These are phyloP conservation scores for Temnothorax rugatulus DNA, from an alignment of 2,888 invertebrate species.

Conservation along the genomic window DNA sequence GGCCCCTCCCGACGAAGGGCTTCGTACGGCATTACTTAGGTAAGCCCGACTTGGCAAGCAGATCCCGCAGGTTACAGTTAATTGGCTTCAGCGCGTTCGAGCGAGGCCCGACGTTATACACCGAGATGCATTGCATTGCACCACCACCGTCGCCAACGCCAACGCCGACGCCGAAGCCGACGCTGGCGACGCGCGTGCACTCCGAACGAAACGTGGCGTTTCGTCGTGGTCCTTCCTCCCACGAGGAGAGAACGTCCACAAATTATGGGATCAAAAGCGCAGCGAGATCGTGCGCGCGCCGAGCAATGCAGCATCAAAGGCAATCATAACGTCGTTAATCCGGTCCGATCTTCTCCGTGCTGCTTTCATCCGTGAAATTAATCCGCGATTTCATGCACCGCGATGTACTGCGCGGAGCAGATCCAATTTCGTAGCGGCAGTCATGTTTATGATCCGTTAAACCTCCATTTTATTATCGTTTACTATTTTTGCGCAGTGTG, in stretches of 20 bases:
- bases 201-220: slow-evolving; percentile 14
- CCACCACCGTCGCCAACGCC: slow-evolving; percentile 18
- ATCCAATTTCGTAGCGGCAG: slow-evolving; percentile 37
- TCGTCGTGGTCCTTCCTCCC: slow-evolving; percentile 16
- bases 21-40: slow-evolving; percentile 78
- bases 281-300: slow-evolving; percentile 28
- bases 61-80: slow-evolving; percentile 82
- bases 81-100: slow-evolving; percentile 79
- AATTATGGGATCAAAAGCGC: slow-evolving; percentile 46
- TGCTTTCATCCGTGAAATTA: slow-evolving; percentile 50
- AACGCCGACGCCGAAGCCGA: background rate
- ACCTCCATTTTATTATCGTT: slow-evolving; percentile 24
- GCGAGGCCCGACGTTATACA: slow-evolving; percentile 62
- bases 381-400: slow-evolving; percentile 44
- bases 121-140: slow-evolving; percentile 58
- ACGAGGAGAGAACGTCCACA: slow-evolving; percentile 30
- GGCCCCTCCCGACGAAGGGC: slow-evolving; percentile 72
- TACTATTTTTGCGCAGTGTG: slow-evolving; percentile 11
- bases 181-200: slow-evolving; percentile 31
- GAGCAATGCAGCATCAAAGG: slow-evolving; percentile 43
- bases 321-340: slow-evolving; percentile 51
- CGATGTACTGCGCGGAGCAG: slow-evolving; percentile 25
- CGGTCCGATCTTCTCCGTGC: slow-evolving; percentile 33
- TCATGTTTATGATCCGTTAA: slow-evolving; percentile 36
- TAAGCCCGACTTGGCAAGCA: slow-evolving; percentile 80